A percentile compares a stretch with the other conserved stretches of the same genome.
Evolutionary conservation across 1,140 invertebrate genomes (phyloP).

Genomic region (Mamestra configurata): DNA sequence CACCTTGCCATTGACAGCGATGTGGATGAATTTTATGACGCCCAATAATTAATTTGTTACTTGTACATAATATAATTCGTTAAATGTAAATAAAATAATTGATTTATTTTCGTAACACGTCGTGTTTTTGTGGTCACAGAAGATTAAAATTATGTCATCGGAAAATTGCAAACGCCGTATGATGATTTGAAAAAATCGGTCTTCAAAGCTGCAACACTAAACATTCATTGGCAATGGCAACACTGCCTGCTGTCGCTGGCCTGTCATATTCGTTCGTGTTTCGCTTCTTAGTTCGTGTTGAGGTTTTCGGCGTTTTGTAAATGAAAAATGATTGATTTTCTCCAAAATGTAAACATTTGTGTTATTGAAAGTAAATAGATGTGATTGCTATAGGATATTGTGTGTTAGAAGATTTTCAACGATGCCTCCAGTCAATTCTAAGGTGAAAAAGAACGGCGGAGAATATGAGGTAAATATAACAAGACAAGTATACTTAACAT

Average conservation of each 20-base stretch:
- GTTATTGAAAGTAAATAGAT: conserved; percentile 15
- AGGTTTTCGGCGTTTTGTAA: conserved; percentile 68
- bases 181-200: no score
- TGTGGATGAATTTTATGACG: no score
- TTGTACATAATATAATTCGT: no score
- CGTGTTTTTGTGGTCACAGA: no score
- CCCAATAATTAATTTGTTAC: no score
- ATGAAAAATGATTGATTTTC: conserved; percentile 59
- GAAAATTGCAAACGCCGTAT: no score
- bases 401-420: conserved; percentile 51
- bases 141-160: no score
- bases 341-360: conserved; percentile 61
- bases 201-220: no score
- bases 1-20: no score
- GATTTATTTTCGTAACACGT: no score
- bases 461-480: conserved; percentile 84
- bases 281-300: conserved; percentile 51
- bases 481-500: conserved; percentile 10
- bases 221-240: no score
- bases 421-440: conserved; percentile 84
- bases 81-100: no score
- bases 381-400: conserved; percentile 28
- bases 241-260: background rate
- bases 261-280: conserved; percentile 31
- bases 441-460: conserved; percentile 80